Base-by-base conservation (phyloP, 2,888 invertebrate genomes). In the Rhamnusium bicolor region DNA sequence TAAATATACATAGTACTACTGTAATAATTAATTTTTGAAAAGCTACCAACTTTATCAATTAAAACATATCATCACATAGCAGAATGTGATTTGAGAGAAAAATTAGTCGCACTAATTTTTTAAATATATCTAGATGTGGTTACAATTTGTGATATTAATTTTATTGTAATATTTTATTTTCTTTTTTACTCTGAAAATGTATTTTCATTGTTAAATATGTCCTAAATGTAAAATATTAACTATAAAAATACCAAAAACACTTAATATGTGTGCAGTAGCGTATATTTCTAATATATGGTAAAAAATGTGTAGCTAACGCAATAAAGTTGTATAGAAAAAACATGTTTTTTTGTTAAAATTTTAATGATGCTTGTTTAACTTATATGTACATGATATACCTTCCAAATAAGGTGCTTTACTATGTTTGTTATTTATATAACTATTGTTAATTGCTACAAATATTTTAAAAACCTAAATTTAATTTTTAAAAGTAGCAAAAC, bases 231-330 rank as follows among this genome's bases (percentile, higher is more conserved):
- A 53, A 53, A 51, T 63, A 68, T n/a, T 32, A 46, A 51, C 19
- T 60, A 72, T 29, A 53, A 54, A 65, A 58, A 74, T 24, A 63
- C 27, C 32, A 66, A 74, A 66, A 54, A 65, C 66, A 77, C 75
- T 81, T 80, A 77, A 80, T 85, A 84, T 85, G 82, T 79, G 78
- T 54, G 65, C 49, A 63, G 49, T 85, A 84, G 83, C 82, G 79
- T 85, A 83, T 73, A 82, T 83, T 83, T 84, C 83, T 83, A 84
- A 83, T 84, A 72, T 71, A 82, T 80, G 79, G 81, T 81, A 82
- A 79, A 67, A 78, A 86, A 87, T 87, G 88, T 88, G 88, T 88
- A 88, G 88, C 87, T 87, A 78, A 88, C 85, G 88, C 88, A 88
- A 88, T 88, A 88, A 40, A 87, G 84, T 84, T 87, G 86, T 88